Conservation (phyloP, 2,113 vertebrate genomes). For the Macrotis lagotis region DNA sequence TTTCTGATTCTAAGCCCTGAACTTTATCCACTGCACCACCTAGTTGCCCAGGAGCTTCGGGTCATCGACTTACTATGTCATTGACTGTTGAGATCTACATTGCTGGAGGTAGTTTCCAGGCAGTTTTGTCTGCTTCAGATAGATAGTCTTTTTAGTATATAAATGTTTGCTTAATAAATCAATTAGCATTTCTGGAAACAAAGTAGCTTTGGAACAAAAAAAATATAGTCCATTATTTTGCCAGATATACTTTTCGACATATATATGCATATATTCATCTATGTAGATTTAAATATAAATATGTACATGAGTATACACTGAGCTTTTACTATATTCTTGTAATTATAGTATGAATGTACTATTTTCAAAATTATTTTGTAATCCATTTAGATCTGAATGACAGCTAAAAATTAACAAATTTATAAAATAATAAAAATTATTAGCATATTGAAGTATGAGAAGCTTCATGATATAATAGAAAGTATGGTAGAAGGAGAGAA, state of each 20-base stretch:
- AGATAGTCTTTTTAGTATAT: not conserved
- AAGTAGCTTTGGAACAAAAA: not conserved
- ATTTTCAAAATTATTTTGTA: not conserved
- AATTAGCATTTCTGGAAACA: not conserved
- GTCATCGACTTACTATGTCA: not conserved
- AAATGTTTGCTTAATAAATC: not conserved
- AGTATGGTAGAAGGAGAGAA: not conserved
- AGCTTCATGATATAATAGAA: not conserved
- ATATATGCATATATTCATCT: not conserved
- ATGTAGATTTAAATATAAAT: not conserved
- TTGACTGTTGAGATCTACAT: not conserved
- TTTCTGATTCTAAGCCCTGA: not conserved
- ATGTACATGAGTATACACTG: not conserved
- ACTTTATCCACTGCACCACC: not conserved
- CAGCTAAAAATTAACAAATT: not conserved
- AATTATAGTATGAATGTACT: not conserved
- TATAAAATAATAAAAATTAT: not conserved
- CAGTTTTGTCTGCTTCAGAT: not conserved
- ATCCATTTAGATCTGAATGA: not conserved
- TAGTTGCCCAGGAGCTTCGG: not conserved
- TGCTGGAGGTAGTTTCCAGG: not conserved
- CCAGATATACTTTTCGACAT: not conserved
- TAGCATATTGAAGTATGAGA: not conserved
- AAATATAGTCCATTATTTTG: not conserved
- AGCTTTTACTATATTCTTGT: not conserved